Conservation (phyloP, 1,140 invertebrate species). For the Drosophila bifasciata region DNA sequence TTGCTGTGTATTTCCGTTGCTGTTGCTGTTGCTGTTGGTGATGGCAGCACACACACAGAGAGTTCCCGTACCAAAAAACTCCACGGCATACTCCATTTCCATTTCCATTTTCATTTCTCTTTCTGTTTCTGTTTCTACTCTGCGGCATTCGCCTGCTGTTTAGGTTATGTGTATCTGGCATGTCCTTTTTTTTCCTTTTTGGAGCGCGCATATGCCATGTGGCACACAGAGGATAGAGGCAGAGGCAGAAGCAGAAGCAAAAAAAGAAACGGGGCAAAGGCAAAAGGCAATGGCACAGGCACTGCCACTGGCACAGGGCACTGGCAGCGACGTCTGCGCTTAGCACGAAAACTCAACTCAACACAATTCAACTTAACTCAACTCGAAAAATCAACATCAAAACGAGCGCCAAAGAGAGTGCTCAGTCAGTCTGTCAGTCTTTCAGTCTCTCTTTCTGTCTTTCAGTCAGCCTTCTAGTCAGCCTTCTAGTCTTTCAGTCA, state of each 20-base stretch:
- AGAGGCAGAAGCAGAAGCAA: too few relatives aligned
- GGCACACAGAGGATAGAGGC: slow-evolving; percentile 21
- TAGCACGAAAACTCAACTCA: slow-evolving; percentile 69
- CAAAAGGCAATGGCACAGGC: slow-evolving; percentile 19
- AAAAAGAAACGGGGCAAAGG: not conserved
- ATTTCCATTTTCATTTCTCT: too few relatives aligned
- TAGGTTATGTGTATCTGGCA: slow-evolving; percentile 69
- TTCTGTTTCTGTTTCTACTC: slow-evolving; percentile 2
- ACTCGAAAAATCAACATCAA: slow-evolving; percentile 55
- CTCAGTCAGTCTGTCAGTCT: not conserved
- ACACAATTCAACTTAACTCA: slow-evolving; percentile 64
- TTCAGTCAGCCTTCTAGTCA: slow-evolving; percentile 24
- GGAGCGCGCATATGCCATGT: slow-evolving; percentile 65
- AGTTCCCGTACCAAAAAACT: not conserved
- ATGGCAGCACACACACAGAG: slow-evolving; percentile 7
- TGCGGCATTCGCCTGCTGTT: slow-evolving; percentile 57
- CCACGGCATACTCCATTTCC: slow-evolving; percentile 17
- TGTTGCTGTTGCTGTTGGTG: slow-evolving; percentile 34
- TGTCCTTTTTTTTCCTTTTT: slow-evolving; percentile 67
- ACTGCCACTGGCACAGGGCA: slow-evolving; percentile 4
- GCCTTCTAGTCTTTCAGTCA: slow-evolving; percentile 19
- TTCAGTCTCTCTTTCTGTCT: not conserved
- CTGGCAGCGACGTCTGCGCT: slow-evolving; percentile 55
- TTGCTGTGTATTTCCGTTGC: slow-evolving; percentile 43
- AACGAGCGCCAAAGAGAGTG: slow-evolving; percentile 22